These are phyloP conservation scores for Seriola quinqueradiata DNA, from an alignment of 2,113 vertebrate species.

Conservation along the genomic window DNA sequence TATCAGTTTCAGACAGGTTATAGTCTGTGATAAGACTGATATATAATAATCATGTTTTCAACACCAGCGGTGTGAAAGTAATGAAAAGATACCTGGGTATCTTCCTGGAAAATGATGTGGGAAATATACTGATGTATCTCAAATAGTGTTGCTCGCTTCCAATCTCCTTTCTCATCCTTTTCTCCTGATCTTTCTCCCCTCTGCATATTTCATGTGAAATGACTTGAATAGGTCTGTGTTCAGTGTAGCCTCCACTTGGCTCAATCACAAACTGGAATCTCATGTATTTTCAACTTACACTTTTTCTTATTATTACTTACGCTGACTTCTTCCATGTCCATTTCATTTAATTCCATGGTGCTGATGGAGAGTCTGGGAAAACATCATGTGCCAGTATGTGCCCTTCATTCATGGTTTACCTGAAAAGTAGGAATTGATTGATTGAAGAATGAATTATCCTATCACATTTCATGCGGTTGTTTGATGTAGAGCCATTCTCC, in stretches of 20 bases:
- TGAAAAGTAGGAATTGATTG: slow-evolving; percentile 37
- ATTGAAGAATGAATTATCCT: slow-evolving; percentile 39
- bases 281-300: slow-evolving; percentile 7
- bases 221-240: background rate
- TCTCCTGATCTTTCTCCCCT: slow-evolving; percentile 3
- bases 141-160: background rate
- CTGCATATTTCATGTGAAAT: slow-evolving; percentile 14
- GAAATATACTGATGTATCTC: background rate
- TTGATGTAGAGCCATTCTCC: slow-evolving; percentile 43
- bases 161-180: background rate
- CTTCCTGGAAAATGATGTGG: background rate
- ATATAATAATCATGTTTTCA: background rate
- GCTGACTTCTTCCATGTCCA: background rate
- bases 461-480: slow-evolving; percentile 35
- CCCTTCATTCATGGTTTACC: slow-evolving; percentile 12
- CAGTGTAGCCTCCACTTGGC: background rate
- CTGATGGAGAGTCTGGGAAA: slow-evolving; percentile 19
- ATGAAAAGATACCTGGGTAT: background rate
- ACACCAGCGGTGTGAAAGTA: background rate
- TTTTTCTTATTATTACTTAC: background rate
- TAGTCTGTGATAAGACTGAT: background rate
- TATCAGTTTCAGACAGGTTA: background rate
- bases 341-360: slow-evolving; percentile 22
- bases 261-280: slow-evolving; percentile 19
- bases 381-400: background rate